Conservation (phyloP, 2,888 invertebrate genomes). For the Diadromus collaris region DNA sequence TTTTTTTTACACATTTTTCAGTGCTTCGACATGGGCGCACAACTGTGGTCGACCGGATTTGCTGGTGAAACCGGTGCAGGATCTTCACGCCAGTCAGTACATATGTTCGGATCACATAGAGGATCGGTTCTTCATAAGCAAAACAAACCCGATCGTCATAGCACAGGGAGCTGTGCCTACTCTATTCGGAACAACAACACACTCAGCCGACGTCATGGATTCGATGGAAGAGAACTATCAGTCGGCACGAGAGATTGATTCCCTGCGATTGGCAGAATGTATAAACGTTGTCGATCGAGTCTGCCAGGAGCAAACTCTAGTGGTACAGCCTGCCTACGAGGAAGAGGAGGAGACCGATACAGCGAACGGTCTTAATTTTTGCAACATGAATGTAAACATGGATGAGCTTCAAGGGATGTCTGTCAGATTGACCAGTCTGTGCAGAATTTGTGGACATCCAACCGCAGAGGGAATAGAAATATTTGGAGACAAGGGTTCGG, state of each 20-base stretch:
- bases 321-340: constrained; percentile 43
- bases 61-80: constrained; percentile 65
- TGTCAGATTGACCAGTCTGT: constrained; percentile 66
- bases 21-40: constrained; percentile 68
- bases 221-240: constrained; percentile 37
- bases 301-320: constrained; percentile 15
- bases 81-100: constrained; percentile 68
- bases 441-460: constrained; percentile 70
- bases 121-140: constrained; percentile 67
- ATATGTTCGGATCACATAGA: constrained; percentile 71
- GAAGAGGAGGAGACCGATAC: constrained; percentile 49
- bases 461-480: constrained; percentile 67
- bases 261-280: constrained; percentile 42
- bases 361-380: constrained; percentile 52
- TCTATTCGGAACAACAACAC: constrained; percentile 51
- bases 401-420: constrained; percentile 64
- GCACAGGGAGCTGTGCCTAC: constrained; percentile 67
- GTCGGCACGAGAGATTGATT: constrained; percentile 26
- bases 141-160: constrained; percentile 64
- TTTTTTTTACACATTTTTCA: constrained; percentile 47
- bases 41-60: constrained; percentile 68
- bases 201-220: not conserved
- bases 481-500: constrained; percentile 66
- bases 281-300: constrained; percentile 27
- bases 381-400: constrained; percentile 61